Evolutionary conservation across 2,888 invertebrate genomes (phyloP), one percentile per base, ranked within the genome.

Genomic region (Caenorhabditis wallacei): DNA sequence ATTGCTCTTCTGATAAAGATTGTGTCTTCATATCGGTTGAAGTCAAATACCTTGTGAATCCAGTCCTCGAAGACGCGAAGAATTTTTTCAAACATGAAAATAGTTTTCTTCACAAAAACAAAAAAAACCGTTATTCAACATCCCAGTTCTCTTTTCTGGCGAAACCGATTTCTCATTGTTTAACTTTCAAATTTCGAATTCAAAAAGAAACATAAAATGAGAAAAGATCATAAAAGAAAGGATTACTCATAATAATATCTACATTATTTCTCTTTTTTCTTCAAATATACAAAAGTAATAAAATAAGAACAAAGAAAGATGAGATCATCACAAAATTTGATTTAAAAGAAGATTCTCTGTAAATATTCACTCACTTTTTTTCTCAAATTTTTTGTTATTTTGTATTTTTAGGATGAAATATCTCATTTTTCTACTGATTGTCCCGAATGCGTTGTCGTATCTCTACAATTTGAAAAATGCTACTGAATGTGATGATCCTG

Each of bases 141-240:
- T 40, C 2, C 40, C 4, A 40, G 40, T 40, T 40, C 40, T n/a
- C 46, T 18, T 48, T 48, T 43, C 43, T 43, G n/a, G 5, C 18
- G 8, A 48, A 18, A 7, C 8, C 43, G 22, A 37, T 10, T 24
- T 5, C 18, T 74, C 74, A 74, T 74, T 54, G 74, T 64, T 74
- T 74, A 53, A 74, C 37, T 20, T 46, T 43, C n/a, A 51, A 26
- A n/a, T 24, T 40, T 59, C 20, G 37, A 20, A 24, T 30, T 43
- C 26, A 74, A 74, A 54, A 43, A 20, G 74, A 40, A 74, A 74
- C 74, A 74, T 63, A 63, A 63, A 43, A 26, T 18, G 53, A 22
- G 37, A 63, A 64, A 74, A 37, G 54, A 54, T 53, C 51, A 63
- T 10, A n/a, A n/a, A n/a, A 56, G 11, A 48, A 37, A 43, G 24